Base-by-base conservation (phyloP, 2,113 vertebrate species). In the Melanostigma gelatinosum region DNA sequence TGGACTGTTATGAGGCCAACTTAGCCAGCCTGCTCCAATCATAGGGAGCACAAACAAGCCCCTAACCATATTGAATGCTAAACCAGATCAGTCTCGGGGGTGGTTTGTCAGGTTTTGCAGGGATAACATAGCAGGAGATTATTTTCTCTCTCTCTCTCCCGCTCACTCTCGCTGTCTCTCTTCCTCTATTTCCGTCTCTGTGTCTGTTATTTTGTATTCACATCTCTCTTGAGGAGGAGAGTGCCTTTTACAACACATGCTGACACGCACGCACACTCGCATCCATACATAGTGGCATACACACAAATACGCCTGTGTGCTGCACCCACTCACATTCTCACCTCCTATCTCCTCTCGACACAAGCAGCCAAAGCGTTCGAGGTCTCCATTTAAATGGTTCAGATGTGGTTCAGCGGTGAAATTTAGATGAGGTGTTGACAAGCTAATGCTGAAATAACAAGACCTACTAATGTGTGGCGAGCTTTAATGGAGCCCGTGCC, bases 91-190 rank as follows among this genome's bases (percentile, higher is more conserved):
- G 90, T 91, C 92, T 91, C 86, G 75, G 87, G 86, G 89, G 90
- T 89, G 89, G 90, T 93, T 92, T 93, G 92, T 91, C 91, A 91
- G 91, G 90, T 94, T 93, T 94, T 92, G 89, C 85, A 86, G 88
- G 90, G 92, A 92, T 91, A 93, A 93, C 92, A 93, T 91, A 93
- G 90, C 90, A 94, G 89, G 85, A 93, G 91, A 94, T 93, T 93
- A 93, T 92, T 92, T 87, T 86, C 54, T 87, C 50, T 72, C 62
- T 85, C 75, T 79, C 79, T 24, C 61, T 48, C 44, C 36, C 46
- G 1, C 82, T 75, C 69, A 9, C 52, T 29, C 85, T 85, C 16
- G 1, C 64, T 40, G 67, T 75, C 79, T 85, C 79, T 79, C 83
- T 32, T 54, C 66, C 87, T 88, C 84, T 76, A 63, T 88, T 85